phyloP scores from a whole-genome alignment of 2,797 vertebrate genomes.

The Eidolon dupreanum region DNA sequence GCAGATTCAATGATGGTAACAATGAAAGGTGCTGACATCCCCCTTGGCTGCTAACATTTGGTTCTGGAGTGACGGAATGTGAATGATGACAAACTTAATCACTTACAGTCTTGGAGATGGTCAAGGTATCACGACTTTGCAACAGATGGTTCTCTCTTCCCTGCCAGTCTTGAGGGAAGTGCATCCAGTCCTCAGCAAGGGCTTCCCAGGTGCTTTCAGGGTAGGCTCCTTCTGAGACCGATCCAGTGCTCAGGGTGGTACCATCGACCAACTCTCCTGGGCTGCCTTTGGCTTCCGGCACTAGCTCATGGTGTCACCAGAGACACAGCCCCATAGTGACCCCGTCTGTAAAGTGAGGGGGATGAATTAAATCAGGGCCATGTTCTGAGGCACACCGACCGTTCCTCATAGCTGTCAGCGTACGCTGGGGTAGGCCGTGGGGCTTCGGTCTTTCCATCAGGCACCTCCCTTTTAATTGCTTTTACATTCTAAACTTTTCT shows the following conservation, averaged over 20 bases:
- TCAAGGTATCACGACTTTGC: background rate
- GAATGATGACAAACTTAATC: background rate
- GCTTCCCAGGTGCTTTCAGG: background rate
- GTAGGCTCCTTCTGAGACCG: background rate
- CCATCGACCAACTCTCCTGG: background rate
- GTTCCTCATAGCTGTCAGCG: background rate
- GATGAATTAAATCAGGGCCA: background rate
- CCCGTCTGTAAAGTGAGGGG: background rate
- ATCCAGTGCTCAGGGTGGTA: background rate
- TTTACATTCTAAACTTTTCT: background rate
- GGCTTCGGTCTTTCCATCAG: background rate
- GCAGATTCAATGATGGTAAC: background rate
- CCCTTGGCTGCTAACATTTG: background rate
- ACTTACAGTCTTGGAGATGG: background rate
- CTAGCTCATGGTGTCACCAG: background rate
- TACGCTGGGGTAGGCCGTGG: too few species aligned
- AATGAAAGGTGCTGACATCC: slow-evolving; percentile 12
- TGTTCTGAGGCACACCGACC: background rate
- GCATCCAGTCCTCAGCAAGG: background rate
- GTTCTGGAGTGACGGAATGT: background rate
- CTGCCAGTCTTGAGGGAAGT: background rate
- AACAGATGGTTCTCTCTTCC: background rate
- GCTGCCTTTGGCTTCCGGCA: background rate
- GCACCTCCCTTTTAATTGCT: background rate
- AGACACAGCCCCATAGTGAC: background rate